Evolutionary conservation across 2,797 vertebrate species (phyloP).

Genomic region (Myotis findleyi): DNA sequence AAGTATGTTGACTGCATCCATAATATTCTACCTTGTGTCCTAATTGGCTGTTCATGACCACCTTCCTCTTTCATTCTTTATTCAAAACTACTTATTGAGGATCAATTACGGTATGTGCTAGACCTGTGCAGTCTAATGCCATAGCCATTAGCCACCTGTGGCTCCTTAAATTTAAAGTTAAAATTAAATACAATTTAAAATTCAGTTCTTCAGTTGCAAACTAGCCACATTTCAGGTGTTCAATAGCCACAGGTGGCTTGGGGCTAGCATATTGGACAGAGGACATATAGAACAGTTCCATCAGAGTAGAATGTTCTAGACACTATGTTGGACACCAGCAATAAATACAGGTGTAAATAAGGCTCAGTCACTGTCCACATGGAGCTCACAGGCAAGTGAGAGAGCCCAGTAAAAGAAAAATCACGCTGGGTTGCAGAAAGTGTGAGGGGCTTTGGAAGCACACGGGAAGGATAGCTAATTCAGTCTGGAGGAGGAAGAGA

Average conservation of each 20-base stretch:
- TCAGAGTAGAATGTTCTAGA: neutral
- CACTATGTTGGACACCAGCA: neutral
- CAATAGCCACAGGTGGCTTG: neutral
- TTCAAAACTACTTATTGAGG: neutral
- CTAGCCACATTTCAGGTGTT: neutral
- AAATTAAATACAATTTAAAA: constrained; percentile 37
- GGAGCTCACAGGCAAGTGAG: neutral
- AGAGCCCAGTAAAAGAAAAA: neutral
- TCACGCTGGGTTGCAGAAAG: neutral
- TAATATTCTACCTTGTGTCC: neutral
- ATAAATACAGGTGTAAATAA: neutral
- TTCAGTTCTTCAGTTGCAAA: neutral
- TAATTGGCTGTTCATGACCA: neutral
- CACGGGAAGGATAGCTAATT: neutral
- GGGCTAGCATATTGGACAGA: neutral
- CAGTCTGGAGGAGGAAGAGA: neutral
- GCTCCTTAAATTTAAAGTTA: constrained; percentile 21
- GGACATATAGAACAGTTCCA: neutral
- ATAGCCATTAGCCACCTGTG: neutral
- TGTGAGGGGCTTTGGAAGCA: neutral
- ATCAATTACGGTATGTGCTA: neutral
- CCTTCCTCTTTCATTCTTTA: neutral
- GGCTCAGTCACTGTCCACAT: neutral
- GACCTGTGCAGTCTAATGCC: neutral
- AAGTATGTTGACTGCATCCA: neutral